Evolutionary conservation across 2,797 vertebrate species (phyloP), one percentile per base, ranked within the genome.

Genomic region (Chromobotia macracanthus): DNA sequence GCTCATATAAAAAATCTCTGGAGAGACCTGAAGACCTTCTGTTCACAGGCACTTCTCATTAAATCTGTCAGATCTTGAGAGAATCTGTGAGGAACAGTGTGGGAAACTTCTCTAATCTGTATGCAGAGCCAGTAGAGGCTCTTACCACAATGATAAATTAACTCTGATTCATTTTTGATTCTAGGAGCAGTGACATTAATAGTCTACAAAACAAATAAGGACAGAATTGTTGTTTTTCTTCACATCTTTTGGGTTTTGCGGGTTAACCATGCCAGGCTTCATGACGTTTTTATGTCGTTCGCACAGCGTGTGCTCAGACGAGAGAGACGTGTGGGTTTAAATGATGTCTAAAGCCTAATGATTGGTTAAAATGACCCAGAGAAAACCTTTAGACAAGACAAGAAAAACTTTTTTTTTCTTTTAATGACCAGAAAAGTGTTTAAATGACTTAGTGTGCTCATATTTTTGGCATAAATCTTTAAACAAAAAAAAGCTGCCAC

Each of bases 41-140:
- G 9, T 38, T 55, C 31, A 65, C 19, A 66, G 12, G 16, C 4
- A 3, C 28, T 65, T 63, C 48, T 75, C 48, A 53, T 55, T 75
- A 75, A 46, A 56, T 28, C 63, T 67, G 50, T 25, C 50, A 11
- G 28, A 25, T 66, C 61, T 55, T n/a, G n/a, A n/a, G n/a, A n/a
- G n/a, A n/a, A n/a, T n/a, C n/a, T n/a, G n/a, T n/a, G n/a, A n/a
- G n/a, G 55, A 44, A 76, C 41, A 41, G 21, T 44, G 19, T 50
- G 19, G 18, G n/a, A 64, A 50, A 25, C 53, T 16, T 12, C 13
- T 38, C 2, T 3, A 16, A 7, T 58, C 15, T 44, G 41, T 44
- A 12, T 44, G 41, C 41, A 44, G 12, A 44, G 41, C 41, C 12
- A 12, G 6, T 12, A 44, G 23, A 60, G 15, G 56, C 23, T 19